phyloP scores from a whole-genome alignment of 2,888 invertebrate genomes.

The Pachymerium ferrugineum region DNA sequence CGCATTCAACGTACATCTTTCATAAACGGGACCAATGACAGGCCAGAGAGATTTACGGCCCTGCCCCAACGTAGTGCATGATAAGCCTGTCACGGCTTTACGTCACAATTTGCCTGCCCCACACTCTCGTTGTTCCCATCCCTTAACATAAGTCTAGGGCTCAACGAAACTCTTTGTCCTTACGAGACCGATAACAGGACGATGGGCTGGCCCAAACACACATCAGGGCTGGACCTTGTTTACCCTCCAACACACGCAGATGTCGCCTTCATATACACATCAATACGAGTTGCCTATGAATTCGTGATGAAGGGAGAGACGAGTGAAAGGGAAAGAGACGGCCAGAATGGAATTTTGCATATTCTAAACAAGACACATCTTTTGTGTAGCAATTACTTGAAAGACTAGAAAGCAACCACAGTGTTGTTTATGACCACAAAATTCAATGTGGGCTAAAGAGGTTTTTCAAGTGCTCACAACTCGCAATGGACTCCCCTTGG shows the following conservation, averaged over 20 bases:
- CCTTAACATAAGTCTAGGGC: not conserved
- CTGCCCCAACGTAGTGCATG: constrained; percentile 29
- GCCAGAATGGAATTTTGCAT: not conserved
- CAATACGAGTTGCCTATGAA: not conserved
- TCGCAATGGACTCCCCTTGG: constrained; percentile 17
- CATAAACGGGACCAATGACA: constrained; percentile 33
- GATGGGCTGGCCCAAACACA: constrained; percentile 24
- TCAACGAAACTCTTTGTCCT: constrained; percentile 28
- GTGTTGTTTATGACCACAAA: constrained; percentile 18
- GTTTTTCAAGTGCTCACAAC: not conserved
- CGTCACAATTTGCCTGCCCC: constrained; percentile 33
- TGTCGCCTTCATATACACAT: constrained; percentile 19
- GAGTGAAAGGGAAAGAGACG: constrained; percentile 6
- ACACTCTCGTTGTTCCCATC: constrained; percentile 26
- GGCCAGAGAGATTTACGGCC: constrained; percentile 28
- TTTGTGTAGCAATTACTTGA: constrained; percentile 15
- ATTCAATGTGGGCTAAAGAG: constrained; percentile 7
- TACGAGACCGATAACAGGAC: not conserved
- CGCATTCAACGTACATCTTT: constrained; percentile 31
- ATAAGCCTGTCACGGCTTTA: constrained; percentile 34
- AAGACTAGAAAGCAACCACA: constrained; percentile 6
- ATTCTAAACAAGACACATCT: not conserved
- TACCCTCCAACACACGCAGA: constrained; percentile 3
- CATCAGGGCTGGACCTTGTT: constrained; percentile 22
- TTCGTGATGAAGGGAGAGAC: constrained; percentile 1